Base-by-base conservation (phyloP, 2,888 invertebrate species). In the Thera britannica region DNA sequence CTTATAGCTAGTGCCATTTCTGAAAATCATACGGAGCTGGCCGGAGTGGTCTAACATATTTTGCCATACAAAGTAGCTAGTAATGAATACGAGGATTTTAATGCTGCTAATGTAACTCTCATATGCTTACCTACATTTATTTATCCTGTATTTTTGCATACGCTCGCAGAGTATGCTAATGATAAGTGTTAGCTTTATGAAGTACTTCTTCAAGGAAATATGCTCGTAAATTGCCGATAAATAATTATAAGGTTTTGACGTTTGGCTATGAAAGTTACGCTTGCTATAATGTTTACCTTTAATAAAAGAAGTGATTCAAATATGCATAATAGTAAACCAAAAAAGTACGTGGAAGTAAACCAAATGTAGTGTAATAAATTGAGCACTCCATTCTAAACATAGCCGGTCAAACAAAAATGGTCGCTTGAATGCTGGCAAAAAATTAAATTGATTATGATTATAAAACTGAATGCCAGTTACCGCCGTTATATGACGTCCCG, bases 21-120 rank as follows among this genome's bases (percentile, higher is more conserved):
- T 93, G 93, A 93, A 92, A 93, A 93, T 93, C 93, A 93, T 92
- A 92, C 93, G 92, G 92, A 88, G 90, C 88, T 83, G 83, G 86
- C 85, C 83, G 80, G 82, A 88, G 84, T 74, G 87, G 90, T 89
- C 79, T 79, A 83, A 79, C 93, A 93, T 93, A 92, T 92, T 92
- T 93, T 90, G 84, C 93, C 93, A 83, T 93, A 92, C 87, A 80
- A 76, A 92, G 93, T 72, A 73, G 72, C 83, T 68, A 79, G 85
- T 90, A 90, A 92, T 88, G 90, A 92, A 93, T 92, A 90, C 92
- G 88, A 86, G 87, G 90, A 92, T 90, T 91, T 90, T 91, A 91
- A 92, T 90, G 88, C 85, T 76, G 83, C 86, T 90, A 88, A 92
- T 90, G 92, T 89, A 83, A 86, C 89, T 90, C 89, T 87, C 80